A percentile compares a stretch with the other conserved stretches of the same genome.
phyloP scores from a whole-genome alignment of 1,140 invertebrate genomes.

The Drosophila equinoxialis region DNA sequence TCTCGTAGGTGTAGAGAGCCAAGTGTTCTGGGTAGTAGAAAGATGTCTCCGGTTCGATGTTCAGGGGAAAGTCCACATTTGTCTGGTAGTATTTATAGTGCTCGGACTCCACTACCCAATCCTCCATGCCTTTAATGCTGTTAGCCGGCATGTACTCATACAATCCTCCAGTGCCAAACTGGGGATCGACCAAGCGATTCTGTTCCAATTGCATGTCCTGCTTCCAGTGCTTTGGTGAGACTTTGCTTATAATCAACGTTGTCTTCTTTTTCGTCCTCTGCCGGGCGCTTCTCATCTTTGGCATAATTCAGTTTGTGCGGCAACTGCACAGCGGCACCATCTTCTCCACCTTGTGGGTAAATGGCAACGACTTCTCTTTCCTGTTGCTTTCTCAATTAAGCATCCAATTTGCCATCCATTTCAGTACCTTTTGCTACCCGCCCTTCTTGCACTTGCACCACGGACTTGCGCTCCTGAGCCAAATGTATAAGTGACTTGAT shows the following conservation, averaged over 20 bases:
- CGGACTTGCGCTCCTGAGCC: conserved; percentile 65
- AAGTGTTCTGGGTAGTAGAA: conserved; percentile 90
- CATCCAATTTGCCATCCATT: conserved; percentile 66
- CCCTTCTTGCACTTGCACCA: conserved; percentile 15
- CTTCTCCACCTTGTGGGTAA: conserved; percentile 58
- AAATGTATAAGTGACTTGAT: conserved; percentile 83
- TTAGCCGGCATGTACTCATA: conserved; percentile 92
- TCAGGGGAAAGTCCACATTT: conserved; percentile 85
- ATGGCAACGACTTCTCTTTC: conserved; percentile 63
- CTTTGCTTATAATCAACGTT: conserved; percentile 62
- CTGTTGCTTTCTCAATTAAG: conserved; percentile 70
- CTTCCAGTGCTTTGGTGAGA: conserved; percentile 70
- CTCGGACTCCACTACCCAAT: conserved; percentile 90
- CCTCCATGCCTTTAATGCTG: conserved; percentile 91
- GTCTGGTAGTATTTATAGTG: conserved; percentile 88
- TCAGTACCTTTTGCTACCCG: conserved; percentile 25
- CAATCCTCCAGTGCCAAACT: conserved; percentile 85
- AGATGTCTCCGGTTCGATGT: conserved; percentile 85
- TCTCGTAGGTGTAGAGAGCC: conserved; percentile 90
- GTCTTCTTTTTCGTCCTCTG: conserved; percentile 22
- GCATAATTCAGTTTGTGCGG: conserved; percentile 49
- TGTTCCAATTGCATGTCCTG: conserved; percentile 84
- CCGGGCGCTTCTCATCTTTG: conserved; percentile 15
- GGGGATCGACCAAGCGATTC: conserved; percentile 86
- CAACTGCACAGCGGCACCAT: conserved; percentile 18